Conservation (phyloP, 1,140 invertebrate genomes). For the Nixonia krombeini region DNA sequence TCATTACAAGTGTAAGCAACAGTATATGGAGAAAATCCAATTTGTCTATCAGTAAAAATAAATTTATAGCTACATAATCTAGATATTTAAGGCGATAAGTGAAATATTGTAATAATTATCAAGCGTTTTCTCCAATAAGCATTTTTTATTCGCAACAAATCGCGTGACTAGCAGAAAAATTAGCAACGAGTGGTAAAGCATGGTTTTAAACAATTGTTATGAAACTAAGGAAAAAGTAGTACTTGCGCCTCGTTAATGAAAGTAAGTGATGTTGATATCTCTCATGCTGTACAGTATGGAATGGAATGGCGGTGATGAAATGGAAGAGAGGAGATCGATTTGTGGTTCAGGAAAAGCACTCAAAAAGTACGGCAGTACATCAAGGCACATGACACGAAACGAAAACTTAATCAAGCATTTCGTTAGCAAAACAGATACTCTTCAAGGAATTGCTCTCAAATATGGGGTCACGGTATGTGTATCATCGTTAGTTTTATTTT, state of each 20-base stretch:
- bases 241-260: background rate
- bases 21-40: background rate
- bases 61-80: background rate
- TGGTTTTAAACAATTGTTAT: background rate
- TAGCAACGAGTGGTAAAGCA: background rate
- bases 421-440: conserved; percentile 86
- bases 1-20: background rate
- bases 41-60: background rate
- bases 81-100: background rate
- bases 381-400: conserved; percentile 76
- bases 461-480: conserved; percentile 87
- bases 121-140: too few relatives aligned
- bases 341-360: conserved; percentile 84
- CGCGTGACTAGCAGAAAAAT: background rate
- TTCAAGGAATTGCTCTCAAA: conserved; percentile 92
- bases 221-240: conserved; percentile 21
- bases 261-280: conserved; percentile 37
- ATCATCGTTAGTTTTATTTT: background rate
- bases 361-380: conserved; percentile 92
- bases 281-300: conserved; percentile 38
- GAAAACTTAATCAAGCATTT: conserved; percentile 85
- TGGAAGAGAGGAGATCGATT: conserved; percentile 88
- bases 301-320: conserved; percentile 76
- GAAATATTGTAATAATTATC: background rate
- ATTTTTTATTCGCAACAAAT: too few relatives aligned